Evolutionary conservation across 2,113 vertebrate genomes (phyloP).

Genomic region (Charina bottae): DNA sequence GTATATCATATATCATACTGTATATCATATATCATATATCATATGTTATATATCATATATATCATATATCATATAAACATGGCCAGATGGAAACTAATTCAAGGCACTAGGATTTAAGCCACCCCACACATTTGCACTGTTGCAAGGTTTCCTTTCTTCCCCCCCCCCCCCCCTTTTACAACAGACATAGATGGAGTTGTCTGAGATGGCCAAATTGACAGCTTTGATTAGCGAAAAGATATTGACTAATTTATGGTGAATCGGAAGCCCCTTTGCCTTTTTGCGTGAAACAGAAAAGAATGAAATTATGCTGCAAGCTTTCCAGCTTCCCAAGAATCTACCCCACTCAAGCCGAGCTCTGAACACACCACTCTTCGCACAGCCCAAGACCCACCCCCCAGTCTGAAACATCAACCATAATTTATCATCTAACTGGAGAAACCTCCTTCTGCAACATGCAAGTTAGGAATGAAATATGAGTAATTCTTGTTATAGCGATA

Average conservation of each 20-base stretch:
- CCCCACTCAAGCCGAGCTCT: background rate
- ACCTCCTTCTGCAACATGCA: background rate
- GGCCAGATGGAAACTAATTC: background rate
- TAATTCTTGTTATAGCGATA: background rate
- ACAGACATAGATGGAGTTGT: too few species aligned
- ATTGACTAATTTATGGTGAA: too few species aligned
- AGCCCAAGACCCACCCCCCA: conserved; percentile 15
- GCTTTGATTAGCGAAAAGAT: too few species aligned
- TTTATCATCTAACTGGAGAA: conserved; percentile 34
- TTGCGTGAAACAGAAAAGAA: too few species aligned
- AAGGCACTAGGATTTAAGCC: background rate
- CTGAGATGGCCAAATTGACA: too few species aligned
- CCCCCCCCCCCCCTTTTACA: too few species aligned
- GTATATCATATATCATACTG: too few species aligned
- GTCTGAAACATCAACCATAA: conserved; percentile 37
- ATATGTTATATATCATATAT: too few species aligned
- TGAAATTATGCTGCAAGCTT: background rate
- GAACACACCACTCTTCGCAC: background rate
- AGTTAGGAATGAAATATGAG: conserved; percentile 32
- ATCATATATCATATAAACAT: background rate
- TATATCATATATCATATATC: too few species aligned
- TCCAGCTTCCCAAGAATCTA: too few species aligned
- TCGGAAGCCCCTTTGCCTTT: too few species aligned
- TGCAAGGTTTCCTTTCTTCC: background rate
- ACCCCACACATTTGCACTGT: too few species aligned